Evolutionary conservation across 2,888 invertebrate species (phyloP), one percentile per base, ranked within the genome.

Genomic region (Yponomeuta plumbellus): DNA sequence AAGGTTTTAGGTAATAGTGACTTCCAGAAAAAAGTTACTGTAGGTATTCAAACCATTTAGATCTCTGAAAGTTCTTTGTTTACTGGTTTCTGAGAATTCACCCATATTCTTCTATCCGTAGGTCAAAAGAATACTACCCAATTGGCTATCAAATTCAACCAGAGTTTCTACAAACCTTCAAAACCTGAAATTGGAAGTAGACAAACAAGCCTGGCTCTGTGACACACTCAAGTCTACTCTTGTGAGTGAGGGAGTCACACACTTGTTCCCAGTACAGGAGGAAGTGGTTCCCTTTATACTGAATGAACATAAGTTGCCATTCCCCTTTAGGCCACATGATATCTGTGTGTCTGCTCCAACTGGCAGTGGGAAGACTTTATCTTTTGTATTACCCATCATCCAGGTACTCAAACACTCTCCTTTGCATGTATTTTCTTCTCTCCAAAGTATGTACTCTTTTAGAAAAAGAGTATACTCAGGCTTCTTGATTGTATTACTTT

Each of bases 261-360:
- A 94, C 75, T 92, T 98, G 56, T 98, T 98, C 81, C 98, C 98
- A 44, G 96, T 97, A 2, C 97, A 97, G 90, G 92, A 92, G 63
- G 91, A 93, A 78, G 94, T 97, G 0, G 93, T 97, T 70, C 95
- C 96, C 5, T 96, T 95, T 92, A 88, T 97, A 65, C 79, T 97
- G 44, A 84, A 93, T 73, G 93, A 93, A 69, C 92, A 94, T 71
- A 80, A 89, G 70, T 87, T 93, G 71, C 91, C 94, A 67, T 79
- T 88, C 75, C 88, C 92, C 39, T 92, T 95, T 73, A 94, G 96
- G 86, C 96, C 97, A 0, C 93, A 95, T 72, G 99, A 99, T 83
- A 92, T 98, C 66, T 99, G 99, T 87, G 97, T 99, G 39, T 98
- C 98, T 59, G 98, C 99, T 21, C 98, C 99, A 0, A 99, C 99